Conservation (phyloP, 2,113 vertebrate genomes). For the Butastur rufipennis region DNA sequence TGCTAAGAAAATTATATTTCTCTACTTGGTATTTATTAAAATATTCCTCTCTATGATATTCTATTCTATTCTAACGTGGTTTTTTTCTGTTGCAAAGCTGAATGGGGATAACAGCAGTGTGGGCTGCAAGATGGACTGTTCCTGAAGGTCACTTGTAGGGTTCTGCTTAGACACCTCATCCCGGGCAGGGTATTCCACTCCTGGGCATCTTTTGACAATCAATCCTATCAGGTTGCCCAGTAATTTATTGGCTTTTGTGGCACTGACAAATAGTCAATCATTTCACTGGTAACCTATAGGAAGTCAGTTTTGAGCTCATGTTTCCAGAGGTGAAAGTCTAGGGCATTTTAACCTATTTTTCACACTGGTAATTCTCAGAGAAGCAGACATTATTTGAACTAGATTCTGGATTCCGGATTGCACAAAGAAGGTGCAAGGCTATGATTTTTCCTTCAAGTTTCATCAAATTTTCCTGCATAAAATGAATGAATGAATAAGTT, state of each 20-base stretch:
- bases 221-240: background rate
- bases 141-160: background rate
- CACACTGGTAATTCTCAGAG: background rate
- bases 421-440: slow-evolving; percentile 16
- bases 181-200: background rate
- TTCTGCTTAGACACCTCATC: background rate
- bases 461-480: slow-evolving; percentile 28
- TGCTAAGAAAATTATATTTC: slow-evolving; percentile 66
- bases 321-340: slow-evolving; percentile 34
- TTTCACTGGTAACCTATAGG: background rate
- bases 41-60: slow-evolving; percentile 20
- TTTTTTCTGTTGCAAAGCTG: slow-evolving; percentile 13
- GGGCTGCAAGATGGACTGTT: background rate
- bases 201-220: background rate
- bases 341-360: slow-evolving; percentile 38
- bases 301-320: background rate
- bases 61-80: background rate
- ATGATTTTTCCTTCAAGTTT: slow-evolving; percentile 37
- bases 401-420: background rate
- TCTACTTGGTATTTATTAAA: slow-evolving; percentile 52
- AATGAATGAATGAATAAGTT: slow-evolving; percentile 52
- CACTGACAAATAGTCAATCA: slow-evolving; percentile 4
- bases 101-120: background rate
- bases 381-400: background rate
- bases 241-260: slow-evolving; percentile 21